Percentiles rank a stretch among this genome's conserved stretches.
These are phyloP conservation scores for Fragariocoptes setiger DNA, from an alignment of 1,140 invertebrate genomes.

Conservation along the genomic window DNA sequence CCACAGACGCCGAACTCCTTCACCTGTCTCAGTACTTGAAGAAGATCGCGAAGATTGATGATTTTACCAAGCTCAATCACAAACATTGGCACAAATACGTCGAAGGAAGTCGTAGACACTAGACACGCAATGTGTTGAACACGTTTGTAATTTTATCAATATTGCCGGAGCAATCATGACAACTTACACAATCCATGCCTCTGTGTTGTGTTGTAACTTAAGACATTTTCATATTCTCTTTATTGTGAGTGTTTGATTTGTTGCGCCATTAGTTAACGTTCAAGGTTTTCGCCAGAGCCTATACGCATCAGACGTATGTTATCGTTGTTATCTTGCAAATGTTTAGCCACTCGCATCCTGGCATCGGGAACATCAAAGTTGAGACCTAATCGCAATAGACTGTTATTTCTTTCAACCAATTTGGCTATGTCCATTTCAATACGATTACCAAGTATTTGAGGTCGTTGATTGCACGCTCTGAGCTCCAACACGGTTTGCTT, in stretches of 20 bases:
- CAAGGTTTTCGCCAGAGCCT: background rate
- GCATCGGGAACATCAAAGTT: slow-evolving; percentile 86
- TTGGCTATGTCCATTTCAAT: slow-evolving; percentile 90
- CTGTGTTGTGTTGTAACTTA: background rate
- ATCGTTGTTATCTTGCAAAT: slow-evolving; percentile 81
- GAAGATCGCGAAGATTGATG: slow-evolving; percentile 44
- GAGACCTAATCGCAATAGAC: slow-evolving; percentile 57
- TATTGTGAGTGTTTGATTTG: background rate
- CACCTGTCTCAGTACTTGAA: slow-evolving; percentile 37
- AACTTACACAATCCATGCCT: background rate
- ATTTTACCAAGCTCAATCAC: slow-evolving; percentile 55
- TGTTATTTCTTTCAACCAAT: slow-evolving; percentile 65
- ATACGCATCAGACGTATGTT: slow-evolving; percentile 26
- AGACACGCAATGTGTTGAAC: no score
- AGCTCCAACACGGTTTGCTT: slow-evolving; percentile 67
- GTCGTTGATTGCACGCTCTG: slow-evolving; percentile 78
- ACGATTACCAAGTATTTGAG: slow-evolving; percentile 74
- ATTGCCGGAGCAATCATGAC: no score
- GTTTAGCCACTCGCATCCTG: slow-evolving; percentile 56
- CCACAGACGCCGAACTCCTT: slow-evolving; percentile 48
- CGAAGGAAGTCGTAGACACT: background rate
- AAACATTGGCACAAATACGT: slow-evolving; percentile 57
- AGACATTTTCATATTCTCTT: background rate
- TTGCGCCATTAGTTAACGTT: background rate
- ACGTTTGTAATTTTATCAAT: no score